Evolutionary conservation across 2,888 invertebrate genomes (phyloP).

Genomic region (Argynnis bischoffii): DNA sequence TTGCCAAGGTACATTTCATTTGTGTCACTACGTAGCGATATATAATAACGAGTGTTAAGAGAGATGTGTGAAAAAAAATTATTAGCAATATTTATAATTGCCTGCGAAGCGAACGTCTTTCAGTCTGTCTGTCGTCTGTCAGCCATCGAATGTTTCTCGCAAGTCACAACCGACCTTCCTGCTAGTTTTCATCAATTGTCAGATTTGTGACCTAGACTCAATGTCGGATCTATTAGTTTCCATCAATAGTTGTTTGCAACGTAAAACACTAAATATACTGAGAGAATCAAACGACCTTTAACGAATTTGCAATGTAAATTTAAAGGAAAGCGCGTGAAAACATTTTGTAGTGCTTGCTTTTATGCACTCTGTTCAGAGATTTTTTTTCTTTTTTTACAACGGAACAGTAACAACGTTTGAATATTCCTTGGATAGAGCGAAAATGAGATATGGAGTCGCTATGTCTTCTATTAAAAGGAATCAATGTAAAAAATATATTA

Average conservation of each 20-base stretch:
- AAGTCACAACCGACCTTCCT: constrained; percentile 26
- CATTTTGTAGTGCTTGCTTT: not conserved
- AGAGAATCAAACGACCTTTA: constrained; percentile 23
- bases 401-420: too few species aligned
- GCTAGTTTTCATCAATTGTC: constrained; percentile 27
- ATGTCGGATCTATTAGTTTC: constrained; percentile 31
- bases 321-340: constrained; percentile 16
- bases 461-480: too few species aligned
- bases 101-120: constrained; percentile 15
- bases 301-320: constrained; percentile 26
- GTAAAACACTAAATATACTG: not conserved
- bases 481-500: too few species aligned
- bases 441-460: too few species aligned
- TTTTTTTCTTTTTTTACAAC: too few species aligned
- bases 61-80: not conserved
- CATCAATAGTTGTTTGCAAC: not conserved
- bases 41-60: too few species aligned
- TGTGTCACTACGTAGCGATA: not conserved
- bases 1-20: constrained; percentile 1
- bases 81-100: not conserved
- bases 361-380: not conserved
- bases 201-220: constrained; percentile 30
- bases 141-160: constrained; percentile 20
- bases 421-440: too few species aligned
- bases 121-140: constrained; percentile 13